These are phyloP conservation scores for Paracanthobrama guichenoti DNA, from an alignment of 2,113 vertebrate genomes.

Conservation along the genomic window DNA sequence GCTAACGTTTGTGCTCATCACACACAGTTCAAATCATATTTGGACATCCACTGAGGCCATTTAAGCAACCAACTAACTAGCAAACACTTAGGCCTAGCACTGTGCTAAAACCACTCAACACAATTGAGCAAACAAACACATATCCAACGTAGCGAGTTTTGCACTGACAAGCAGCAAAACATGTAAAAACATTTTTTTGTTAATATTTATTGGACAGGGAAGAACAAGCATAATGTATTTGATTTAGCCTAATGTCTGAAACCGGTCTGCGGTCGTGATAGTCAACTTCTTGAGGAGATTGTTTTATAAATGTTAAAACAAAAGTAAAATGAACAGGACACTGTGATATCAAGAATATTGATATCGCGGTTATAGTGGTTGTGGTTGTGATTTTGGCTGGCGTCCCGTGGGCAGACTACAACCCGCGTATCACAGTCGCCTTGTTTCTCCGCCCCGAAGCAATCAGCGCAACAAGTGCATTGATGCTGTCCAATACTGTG, in stretches of 20 bases:
- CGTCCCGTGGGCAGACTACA: conserved; percentile 13
- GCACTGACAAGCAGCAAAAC: neutral
- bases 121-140: neutral
- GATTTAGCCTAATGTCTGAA: neutral
- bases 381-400: neutral
- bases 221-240: neutral
- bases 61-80: neutral
- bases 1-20: neutral
- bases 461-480: conserved; percentile 79
- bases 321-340: neutral
- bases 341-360: neutral
- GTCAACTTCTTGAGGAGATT: neutral
- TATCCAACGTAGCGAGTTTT: neutral
- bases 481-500: conserved; percentile 60
- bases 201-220: neutral
- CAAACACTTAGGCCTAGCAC: conserved; percentile 3
- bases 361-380: neutral
- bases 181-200: too few relatives aligned
- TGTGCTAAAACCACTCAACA: neutral
- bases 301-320: neutral
- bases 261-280: neutral
- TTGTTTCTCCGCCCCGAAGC: conserved; percentile 54
- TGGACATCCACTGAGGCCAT: neutral
- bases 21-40: neutral
- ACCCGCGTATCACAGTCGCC: conserved; percentile 4